Conservation (phyloP, 2,113 vertebrate species). For the Eulemur rufifrons region DNA sequence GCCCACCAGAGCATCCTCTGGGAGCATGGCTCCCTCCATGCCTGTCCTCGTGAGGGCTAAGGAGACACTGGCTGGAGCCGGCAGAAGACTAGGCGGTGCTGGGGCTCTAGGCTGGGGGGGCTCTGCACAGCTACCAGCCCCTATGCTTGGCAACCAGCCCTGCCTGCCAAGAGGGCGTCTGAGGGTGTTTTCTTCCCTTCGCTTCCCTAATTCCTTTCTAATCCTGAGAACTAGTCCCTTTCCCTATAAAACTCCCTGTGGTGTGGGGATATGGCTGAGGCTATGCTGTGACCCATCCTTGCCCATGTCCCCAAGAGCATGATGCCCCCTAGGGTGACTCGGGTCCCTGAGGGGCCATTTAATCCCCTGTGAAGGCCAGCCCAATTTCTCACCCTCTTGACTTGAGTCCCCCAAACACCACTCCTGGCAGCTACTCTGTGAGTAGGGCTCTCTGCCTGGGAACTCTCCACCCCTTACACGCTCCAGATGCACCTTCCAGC, state of each 20-base stretch:
- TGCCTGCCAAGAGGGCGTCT: neutral
- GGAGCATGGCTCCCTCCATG: neutral
- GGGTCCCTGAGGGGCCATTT: neutral
- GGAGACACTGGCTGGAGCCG: neutral
- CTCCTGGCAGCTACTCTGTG: neutral
- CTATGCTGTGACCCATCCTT: neutral
- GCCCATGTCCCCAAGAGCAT: neutral
- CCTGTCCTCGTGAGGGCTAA: fast-evolving
- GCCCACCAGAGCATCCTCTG: no score
- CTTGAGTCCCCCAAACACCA: neutral
- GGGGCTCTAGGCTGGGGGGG: neutral
- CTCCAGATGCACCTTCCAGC: neutral
- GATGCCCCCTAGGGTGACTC: neutral
- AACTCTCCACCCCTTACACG: neutral
- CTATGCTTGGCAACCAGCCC: neutral
- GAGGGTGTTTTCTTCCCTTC: neutral
- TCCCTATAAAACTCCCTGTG: neutral
- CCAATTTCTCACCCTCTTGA: neutral
- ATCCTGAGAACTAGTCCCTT: neutral
- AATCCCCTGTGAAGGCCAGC: neutral
- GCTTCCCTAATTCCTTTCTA: neutral
- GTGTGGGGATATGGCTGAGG: neutral
- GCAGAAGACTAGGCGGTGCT: fast-evolving
- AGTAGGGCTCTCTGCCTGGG: neutral
- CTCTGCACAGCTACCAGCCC: neutral